A percentile compares a stretch with the other conserved stretches of the same genome.
phyloP scores from a whole-genome alignment of 2,797 vertebrate genomes.

The Oreortyx pictus region DNA sequence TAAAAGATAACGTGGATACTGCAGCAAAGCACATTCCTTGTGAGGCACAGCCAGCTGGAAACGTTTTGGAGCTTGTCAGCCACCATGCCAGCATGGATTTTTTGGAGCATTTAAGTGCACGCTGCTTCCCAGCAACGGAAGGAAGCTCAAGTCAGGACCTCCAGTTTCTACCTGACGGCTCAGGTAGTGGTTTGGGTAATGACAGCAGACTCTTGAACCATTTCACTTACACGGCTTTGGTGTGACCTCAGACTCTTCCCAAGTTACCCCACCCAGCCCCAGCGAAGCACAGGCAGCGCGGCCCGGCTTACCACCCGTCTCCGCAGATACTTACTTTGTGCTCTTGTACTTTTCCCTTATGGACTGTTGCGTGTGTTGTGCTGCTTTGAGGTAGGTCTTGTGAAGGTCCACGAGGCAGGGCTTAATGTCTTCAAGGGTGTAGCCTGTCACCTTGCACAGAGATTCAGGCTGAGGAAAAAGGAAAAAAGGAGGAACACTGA shows the following conservation, averaged over 20 bases:
- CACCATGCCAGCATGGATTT: background rate
- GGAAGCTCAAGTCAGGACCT: background rate
- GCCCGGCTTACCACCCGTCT: accelerated
- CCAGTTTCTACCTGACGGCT: background rate
- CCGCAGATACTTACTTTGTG: conserved; percentile 84
- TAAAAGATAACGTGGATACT: background rate
- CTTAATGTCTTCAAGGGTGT: conserved; percentile 88
- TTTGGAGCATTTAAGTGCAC: background rate
- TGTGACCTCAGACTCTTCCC: background rate
- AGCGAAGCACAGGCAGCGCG: accelerated
- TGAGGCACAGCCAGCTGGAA: background rate
- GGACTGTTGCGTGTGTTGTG: conserved; percentile 94
- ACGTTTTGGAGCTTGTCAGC: background rate
- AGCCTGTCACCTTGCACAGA: conserved; percentile 85
- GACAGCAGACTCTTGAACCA: background rate
- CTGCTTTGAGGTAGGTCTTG: conserved; percentile 85
- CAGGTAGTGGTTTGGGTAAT: background rate
- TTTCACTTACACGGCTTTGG: background rate
- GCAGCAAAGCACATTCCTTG: background rate
- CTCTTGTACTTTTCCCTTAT: conserved; percentile 95
- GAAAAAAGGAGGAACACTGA: background rate
- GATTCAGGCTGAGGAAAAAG: conserved; percentile 82
- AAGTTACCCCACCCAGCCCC: background rate
- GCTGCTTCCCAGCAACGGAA: background rate
- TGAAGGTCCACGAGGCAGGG: conserved; percentile 92